Evolutionary conservation across 2,888 invertebrate genomes (phyloP).

Genomic region (Thymelicus lineola): DNA sequence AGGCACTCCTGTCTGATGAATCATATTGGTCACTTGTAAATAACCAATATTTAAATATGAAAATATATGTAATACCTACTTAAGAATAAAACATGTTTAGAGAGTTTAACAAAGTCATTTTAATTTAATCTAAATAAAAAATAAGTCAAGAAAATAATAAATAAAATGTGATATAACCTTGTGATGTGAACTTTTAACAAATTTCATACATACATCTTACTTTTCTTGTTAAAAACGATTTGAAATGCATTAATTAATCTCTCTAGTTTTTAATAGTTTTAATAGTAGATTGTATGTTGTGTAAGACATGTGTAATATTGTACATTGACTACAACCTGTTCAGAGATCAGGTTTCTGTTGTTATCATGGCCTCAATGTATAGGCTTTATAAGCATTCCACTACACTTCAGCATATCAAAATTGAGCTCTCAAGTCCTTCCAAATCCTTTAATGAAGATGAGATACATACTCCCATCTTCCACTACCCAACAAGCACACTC

Average conservation of each 20-base stretch:
- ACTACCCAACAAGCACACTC: no score
- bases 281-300: background rate
- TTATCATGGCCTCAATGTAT: background rate
- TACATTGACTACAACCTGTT: background rate
- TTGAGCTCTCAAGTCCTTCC: background rate
- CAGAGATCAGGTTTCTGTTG: background rate
- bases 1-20: slow-evolving; percentile 8
- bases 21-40: background rate
- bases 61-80: no score
- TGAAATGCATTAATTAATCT: background rate
- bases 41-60: background rate
- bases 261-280: no score
- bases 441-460: no score
- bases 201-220: no score
- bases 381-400: background rate
- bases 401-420: background rate
- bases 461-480: no score
- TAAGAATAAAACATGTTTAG: background rate
- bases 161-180: background rate
- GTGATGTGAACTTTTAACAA: background rate
- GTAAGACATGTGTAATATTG: background rate
- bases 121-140: background rate
- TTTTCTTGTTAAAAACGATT: no score
- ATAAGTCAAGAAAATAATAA: no score
- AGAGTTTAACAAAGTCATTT: slow-evolving; percentile 3